Base-by-base conservation (phyloP, 2,888 invertebrate species). In the Trachelus stipa region DNA sequence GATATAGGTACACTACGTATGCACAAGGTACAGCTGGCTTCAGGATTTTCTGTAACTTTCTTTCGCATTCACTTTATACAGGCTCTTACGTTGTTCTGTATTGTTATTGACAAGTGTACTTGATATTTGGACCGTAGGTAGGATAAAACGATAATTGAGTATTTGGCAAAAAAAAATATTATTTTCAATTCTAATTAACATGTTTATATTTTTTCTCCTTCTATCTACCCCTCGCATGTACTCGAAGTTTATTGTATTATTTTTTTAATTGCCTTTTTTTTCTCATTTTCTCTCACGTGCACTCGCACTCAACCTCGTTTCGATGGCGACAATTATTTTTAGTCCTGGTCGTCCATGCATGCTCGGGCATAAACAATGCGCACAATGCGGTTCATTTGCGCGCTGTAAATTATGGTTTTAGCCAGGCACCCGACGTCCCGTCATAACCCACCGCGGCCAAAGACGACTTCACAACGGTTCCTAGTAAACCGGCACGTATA, bases 381-480 rank as follows among this genome's bases (percentile, higher is more conserved):
- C 68, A 79, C 74, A 74, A 74, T 79, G 74, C 69, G 68, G 73
- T 71, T 73, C 76, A 79, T 75, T 79, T 73, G 68, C 68, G 71
- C 68, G 73, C 73, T 34, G 68, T 40, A 76, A 73, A 73, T 71
- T 76, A 73, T 68, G 33, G 33, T 75, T 73, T 76, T 76, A 35
- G 56, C 73, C 69, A 75, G 31, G n/a, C n/a, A 71, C 31, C 56
- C 56, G 56, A 56, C 56, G 56, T 56, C 56, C 56, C 71, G 71
- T 71, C 71, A 71, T 71, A 71, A 71, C 71, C 71, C 71, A 15
- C 71, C 71, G 9, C 31, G 71, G 71, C 76, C 77, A 79, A 77
- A 79, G 40, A 80, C 73, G 69, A 76, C 76, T 79, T 77, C 75
- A 80, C 77, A 79, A 79, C 77, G 76, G 76, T 82, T 80, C 78